Percentiles rank a stretch among this genome's conserved stretches.
Evolutionary conservation across 2,113 vertebrate species (phyloP).

Genomic region (Elgaria multicarinata): DNA sequence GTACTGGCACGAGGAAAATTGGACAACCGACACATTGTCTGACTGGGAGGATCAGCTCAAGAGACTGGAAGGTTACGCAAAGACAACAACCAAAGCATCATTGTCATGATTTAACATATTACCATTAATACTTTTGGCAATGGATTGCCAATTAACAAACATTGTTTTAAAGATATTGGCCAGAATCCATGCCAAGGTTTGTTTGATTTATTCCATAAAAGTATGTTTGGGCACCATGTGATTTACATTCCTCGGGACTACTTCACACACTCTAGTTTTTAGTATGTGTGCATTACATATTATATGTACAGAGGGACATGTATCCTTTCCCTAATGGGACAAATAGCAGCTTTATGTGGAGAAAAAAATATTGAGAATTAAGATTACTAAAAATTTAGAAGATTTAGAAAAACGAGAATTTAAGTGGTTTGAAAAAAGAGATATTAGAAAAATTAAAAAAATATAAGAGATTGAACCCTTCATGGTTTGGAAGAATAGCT

Average conservation of each 20-base stretch:
- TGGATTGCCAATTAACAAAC: conserved; percentile 15
- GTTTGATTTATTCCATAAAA: not conserved
- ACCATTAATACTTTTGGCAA: not conserved
- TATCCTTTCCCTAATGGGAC: not conserved
- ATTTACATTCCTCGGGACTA: not conserved
- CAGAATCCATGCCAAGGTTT: not conserved
- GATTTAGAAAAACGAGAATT: too few species aligned
- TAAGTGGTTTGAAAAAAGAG: too few species aligned
- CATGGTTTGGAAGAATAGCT: too few species aligned
- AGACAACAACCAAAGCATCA: conserved; percentile 39
- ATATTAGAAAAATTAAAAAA: too few species aligned
- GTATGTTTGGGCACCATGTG: not conserved
- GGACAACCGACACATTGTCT: conserved; percentile 26
- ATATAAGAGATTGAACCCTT: too few species aligned
- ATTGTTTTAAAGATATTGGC: conserved; percentile 16
- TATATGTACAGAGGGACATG: not conserved
- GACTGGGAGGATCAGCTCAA: conserved; percentile 56
- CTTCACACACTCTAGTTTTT: not conserved
- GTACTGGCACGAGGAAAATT: conserved; percentile 54
- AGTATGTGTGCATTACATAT: not conserved
- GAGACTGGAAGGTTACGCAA: conserved; percentile 57
- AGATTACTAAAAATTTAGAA: too few species aligned
- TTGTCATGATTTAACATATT: conserved; percentile 63
- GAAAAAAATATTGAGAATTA: not conserved
- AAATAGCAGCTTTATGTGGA: not conserved